Base-by-base conservation (phyloP, 1,140 invertebrate species). In the Drosophila repleta region DNA sequence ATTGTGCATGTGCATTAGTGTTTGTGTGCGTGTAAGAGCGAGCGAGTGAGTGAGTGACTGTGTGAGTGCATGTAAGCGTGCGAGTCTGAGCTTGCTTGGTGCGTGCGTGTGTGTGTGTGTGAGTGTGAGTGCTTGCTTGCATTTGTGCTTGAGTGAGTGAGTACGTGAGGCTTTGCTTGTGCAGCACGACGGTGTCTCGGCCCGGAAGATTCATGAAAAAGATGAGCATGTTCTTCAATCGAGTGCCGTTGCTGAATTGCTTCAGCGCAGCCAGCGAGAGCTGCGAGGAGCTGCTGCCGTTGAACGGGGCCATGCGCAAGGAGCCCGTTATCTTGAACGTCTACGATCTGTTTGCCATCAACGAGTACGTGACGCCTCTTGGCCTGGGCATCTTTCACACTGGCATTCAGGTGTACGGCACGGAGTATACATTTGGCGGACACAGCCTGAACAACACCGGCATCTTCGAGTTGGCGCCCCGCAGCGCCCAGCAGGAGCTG, bases 371-470 rank as follows among this genome's bases (percentile, higher is more conserved):
- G 35, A 96, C 97, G 55, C 95, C 96, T 48, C 94, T 99, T 60
- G 98, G 98, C 1, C 93, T 99, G 61, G 98, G 98, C 51, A 97
- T 99, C 70, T 99, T 98, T 93, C 98, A 99, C 93, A 98, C 97
- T 56, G 98, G 98, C 17, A 96, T 99, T 49, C 96, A 99, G 94
- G 94, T 99, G 46, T 98, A 98, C 94, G 97, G 97, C 83, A 92
- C 92, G 94, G 98, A 99, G 93, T 99, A 97, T 93, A 97, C 97
- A 1, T 99, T 99, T 93, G 98, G 98, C 39, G 98, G 98, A 1
- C 97, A 98, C 92, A 95, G 95, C 11, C 96, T 95, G 91, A 94
- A 95, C 3, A 96, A 96, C 85, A 95, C 96, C 56, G 97, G 97
- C 62, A 96, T 98, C 74, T 99, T 99, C 94, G 96, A 98, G 92